These are phyloP conservation scores for Mus minutoides DNA, from an alignment of 2,797 vertebrate genomes.

Conservation along the genomic window DNA sequence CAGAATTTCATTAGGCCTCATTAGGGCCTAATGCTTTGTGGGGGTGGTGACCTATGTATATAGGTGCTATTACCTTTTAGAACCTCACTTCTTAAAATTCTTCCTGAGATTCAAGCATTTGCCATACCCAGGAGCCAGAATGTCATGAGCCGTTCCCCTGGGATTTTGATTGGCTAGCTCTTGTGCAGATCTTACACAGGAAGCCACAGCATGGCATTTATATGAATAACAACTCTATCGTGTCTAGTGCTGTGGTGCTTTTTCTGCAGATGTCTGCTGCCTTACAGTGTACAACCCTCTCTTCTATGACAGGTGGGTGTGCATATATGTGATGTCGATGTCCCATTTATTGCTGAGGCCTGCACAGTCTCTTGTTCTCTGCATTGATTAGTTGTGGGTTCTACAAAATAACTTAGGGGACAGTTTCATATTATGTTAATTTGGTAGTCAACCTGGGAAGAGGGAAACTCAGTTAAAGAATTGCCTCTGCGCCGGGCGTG, in stretches of 20 bases:
- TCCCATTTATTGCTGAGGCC: background rate
- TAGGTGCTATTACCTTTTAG: conserved; percentile 23
- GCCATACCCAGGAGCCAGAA: background rate
- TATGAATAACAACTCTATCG: background rate
- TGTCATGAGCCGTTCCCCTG: background rate
- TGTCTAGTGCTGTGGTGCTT: background rate
- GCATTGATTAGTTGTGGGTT: background rate
- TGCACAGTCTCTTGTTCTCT: background rate
- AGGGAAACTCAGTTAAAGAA: background rate
- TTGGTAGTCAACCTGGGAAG: background rate
- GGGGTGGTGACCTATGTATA: background rate
- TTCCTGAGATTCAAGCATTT: conserved; percentile 21
- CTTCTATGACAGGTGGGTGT: background rate
- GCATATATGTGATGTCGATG: too few species aligned
- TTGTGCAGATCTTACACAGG: background rate
- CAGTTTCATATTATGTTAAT: background rate
- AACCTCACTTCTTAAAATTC: background rate
- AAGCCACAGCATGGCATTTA: too few species aligned
- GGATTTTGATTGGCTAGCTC: background rate
- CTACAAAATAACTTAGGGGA: background rate
- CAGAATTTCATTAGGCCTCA: conserved; percentile 25
- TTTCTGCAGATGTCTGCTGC: background rate
- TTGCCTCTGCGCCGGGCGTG: too few species aligned
- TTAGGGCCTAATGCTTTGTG: background rate
- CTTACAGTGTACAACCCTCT: background rate